These are phyloP conservation scores for Hyperoplus immaculatus DNA, from an alignment of 2,797 vertebrate genomes.

Conservation along the genomic window DNA sequence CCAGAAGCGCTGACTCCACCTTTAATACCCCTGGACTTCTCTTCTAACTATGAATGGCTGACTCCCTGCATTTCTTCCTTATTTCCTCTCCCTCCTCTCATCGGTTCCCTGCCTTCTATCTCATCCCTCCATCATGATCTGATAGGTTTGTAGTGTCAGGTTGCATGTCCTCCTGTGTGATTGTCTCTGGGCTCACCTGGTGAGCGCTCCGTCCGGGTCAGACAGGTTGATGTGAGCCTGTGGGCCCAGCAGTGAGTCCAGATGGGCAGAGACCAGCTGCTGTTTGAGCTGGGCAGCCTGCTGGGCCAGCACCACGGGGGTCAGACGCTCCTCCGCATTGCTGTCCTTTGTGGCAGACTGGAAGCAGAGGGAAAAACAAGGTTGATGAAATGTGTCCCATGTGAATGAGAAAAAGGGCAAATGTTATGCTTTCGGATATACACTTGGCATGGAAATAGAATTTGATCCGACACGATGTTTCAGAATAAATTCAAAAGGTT, in stretches of 20 bases:
- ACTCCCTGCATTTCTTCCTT: slow-evolving; percentile 2
- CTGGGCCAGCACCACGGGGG: slow-evolving; percentile 91
- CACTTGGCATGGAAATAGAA: neutral
- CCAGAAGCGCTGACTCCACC: too few relatives aligned
- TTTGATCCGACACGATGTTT: neutral
- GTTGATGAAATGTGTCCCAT: slow-evolving; percentile 1
- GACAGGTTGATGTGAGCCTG: slow-evolving; percentile 93
- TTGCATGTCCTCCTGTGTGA: slow-evolving; percentile 1
- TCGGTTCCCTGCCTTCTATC: neutral
- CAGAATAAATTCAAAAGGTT: neutral
- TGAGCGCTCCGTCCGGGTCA: slow-evolving; percentile 93
- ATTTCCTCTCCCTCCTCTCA: neutral
- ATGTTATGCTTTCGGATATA: neutral
- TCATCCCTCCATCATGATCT: slow-evolving; percentile 9
- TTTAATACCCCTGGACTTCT: slow-evolving; percentile 15
- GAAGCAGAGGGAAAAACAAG: slow-evolving; percentile 4
- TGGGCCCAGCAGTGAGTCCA: slow-evolving; percentile 90
- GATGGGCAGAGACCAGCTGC: slow-evolving; percentile 92
- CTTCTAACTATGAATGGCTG: neutral
- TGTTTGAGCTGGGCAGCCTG: slow-evolving; percentile 93
- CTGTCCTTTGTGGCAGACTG: slow-evolving; percentile 91
- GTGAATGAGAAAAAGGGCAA: neutral
- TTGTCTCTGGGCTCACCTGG: slow-evolving; percentile 86
- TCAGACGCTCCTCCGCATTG: slow-evolving; percentile 91
- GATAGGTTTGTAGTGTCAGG: slow-evolving; percentile 10